phyloP scores from a whole-genome alignment of 1,140 invertebrate genomes.

The Sminthurides bifidus region DNA sequence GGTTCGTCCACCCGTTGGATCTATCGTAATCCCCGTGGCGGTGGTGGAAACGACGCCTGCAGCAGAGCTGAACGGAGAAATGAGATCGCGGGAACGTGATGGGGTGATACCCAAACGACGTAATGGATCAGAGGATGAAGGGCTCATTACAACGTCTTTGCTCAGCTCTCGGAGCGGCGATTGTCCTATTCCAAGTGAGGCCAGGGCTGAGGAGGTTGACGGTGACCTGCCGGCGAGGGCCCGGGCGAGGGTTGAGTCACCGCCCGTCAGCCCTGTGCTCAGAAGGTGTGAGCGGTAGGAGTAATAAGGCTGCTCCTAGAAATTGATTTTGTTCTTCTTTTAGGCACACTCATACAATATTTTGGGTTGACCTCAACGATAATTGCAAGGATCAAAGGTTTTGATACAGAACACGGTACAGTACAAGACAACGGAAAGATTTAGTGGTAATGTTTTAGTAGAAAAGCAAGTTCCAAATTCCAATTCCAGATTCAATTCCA shows the following conservation, averaged over 20 bases:
- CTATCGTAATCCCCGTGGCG: constrained; percentile 6
- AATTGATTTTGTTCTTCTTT: too few species aligned
- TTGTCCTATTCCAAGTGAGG: constrained; percentile 36
- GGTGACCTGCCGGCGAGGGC: constrained; percentile 27
- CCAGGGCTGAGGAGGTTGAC: constrained; percentile 36
- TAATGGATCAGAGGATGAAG: constrained; percentile 25
- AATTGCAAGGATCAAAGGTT: too few species aligned
- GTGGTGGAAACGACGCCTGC: neutral
- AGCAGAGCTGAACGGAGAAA: constrained; percentile 14
- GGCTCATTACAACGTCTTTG: constrained; percentile 35
- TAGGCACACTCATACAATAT: too few species aligned
- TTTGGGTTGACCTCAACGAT: too few species aligned
- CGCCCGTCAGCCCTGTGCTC: constrained; percentile 27
- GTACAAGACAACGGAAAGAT: too few species aligned
- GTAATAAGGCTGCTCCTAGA: constrained; percentile 40
- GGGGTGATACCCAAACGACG: constrained; percentile 28
- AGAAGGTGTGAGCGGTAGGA: constrained; percentile 42
- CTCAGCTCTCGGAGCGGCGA: constrained; percentile 31
- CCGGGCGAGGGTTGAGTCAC: constrained; percentile 29
- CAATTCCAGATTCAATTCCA: too few species aligned
- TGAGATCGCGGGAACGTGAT: constrained; percentile 30
- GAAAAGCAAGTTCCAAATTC: too few species aligned
- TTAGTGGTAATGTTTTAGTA: too few species aligned
- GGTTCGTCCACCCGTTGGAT: constrained; percentile 12
- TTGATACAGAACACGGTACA: too few species aligned